These are phyloP conservation scores for Tribolium castaneum DNA, from an alignment of 1,140 invertebrate genomes.

Conservation along the genomic window DNA sequence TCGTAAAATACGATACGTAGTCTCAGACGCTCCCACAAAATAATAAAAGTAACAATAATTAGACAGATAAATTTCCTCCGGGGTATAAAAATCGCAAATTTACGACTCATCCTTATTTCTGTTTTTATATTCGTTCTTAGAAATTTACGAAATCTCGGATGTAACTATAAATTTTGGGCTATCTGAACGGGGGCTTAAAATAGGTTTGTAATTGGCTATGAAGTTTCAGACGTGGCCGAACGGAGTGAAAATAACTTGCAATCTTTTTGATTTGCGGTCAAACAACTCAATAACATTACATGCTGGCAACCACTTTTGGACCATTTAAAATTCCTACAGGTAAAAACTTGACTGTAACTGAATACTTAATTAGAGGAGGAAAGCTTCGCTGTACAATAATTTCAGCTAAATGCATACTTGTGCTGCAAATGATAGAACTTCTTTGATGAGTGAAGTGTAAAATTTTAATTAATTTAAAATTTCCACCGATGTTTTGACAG, in stretches of 20 bases:
- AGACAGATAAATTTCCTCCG: not conserved
- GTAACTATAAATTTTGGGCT: conserved; percentile 22
- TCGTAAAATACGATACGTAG: not conserved
- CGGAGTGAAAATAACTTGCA: not conserved
- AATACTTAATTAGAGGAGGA: conserved; percentile 5
- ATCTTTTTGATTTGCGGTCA: not conserved
- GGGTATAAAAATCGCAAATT: not conserved
- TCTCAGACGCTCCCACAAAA: not conserved
- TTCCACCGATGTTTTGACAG: not conserved
- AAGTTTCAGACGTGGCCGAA: not conserved
- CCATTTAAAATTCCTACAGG: conserved; percentile 8
- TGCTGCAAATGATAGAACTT: not conserved
- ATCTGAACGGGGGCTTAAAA: not conserved
- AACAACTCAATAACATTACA: not conserved
- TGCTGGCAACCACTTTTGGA: not conserved
- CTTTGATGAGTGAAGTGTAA: conserved; percentile 9
- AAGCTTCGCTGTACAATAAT: not conserved
- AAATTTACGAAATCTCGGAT: not conserved
- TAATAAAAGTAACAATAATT: conserved; percentile 23
- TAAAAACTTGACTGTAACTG: not conserved
- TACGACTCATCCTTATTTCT: conserved; percentile 13
- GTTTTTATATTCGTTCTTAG: conserved; percentile 29
- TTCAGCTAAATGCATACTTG: conserved; percentile 1
- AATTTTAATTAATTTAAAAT: conserved; percentile 25
- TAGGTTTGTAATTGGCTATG: conserved; percentile 7